A percentile compares a stretch with the other conserved stretches of the same genome.
phyloP scores from a whole-genome alignment of 2,888 invertebrate species.

The Heliconius ethilla region DNA sequence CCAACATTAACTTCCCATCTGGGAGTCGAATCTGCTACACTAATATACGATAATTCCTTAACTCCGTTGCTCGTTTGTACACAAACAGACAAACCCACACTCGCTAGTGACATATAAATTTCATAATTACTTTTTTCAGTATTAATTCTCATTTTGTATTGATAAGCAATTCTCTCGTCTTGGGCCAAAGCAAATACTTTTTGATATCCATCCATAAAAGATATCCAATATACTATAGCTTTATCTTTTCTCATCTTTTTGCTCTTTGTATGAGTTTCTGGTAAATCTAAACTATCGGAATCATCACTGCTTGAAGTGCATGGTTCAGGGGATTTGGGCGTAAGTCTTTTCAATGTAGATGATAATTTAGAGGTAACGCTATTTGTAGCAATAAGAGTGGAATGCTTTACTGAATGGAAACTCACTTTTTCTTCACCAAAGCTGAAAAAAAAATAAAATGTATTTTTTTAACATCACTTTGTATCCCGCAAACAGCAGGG shows the following conservation, averaged over 20 bases:
- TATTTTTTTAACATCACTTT: too few species aligned
- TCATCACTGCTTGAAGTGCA: slow-evolving; percentile 84
- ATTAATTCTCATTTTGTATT: slow-evolving; percentile 82
- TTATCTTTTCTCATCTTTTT: slow-evolving; percentile 88
- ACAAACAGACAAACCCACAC: slow-evolving; percentile 85
- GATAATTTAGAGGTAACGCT: slow-evolving; percentile 81
- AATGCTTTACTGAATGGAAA: slow-evolving; percentile 85
- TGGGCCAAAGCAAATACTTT: slow-evolving; percentile 88
- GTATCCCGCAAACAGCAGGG: too few species aligned
- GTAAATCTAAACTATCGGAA: slow-evolving; percentile 72
- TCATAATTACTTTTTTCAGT: slow-evolving; percentile 87
- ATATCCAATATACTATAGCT: slow-evolving; percentile 90
- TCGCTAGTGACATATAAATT: slow-evolving; percentile 85
- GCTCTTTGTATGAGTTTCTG: slow-evolving; percentile 74
- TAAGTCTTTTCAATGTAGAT: slow-evolving; percentile 78
- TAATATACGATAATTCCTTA: slow-evolving; percentile 86
- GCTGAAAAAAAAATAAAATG: slow-evolving; percentile 53
- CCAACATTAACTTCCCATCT: slow-evolving; percentile 92
- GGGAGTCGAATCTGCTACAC: slow-evolving; percentile 86
- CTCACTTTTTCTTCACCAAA: slow-evolving; percentile 87
- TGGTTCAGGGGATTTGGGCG: slow-evolving; percentile 78
- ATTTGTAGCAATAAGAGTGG: slow-evolving; percentile 70
- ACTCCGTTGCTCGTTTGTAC: slow-evolving; percentile 65
- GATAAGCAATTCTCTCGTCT: slow-evolving; percentile 86
- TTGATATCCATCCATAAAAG: slow-evolving; percentile 88